Base-by-base conservation (phyloP, 2,797 vertebrate genomes). In the Crenuchus spilurus region DNA sequence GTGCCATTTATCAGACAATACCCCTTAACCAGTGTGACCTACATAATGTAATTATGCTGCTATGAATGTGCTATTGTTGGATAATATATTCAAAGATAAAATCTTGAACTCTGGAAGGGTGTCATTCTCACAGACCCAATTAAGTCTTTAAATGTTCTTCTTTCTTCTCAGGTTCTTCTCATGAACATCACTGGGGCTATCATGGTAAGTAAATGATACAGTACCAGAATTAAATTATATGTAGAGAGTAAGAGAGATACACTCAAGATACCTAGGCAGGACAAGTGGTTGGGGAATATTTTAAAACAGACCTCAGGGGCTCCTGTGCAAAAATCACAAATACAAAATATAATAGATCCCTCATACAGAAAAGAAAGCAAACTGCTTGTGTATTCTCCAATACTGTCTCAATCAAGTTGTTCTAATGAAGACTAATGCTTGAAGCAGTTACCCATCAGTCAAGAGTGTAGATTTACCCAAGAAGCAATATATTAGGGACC, bases 131-230 rank as follows among this genome's bases (percentile, higher is more conserved):
- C 42, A 10, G 14, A 7, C 37, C 60, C 10, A 42, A 44, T 60
- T 24, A 60, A 60, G 6, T 24, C 33, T 30, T 31, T 20, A 46
- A 42, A n/a, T 3, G 13, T 65, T 60, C 11, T n/a, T 74, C 2
- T 37, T 62, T 61, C 3, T 13, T 48, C 20, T 51, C 63, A 87
- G 86, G 77, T 62, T 73, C 79, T 16, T 76, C 80, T 37, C 65
- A 84, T 52, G 54, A 44, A 22, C 48, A 76, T 22, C 80, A 83
- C 69, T 87, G 86, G 86, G 80, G 80, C 30, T 86, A 87, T 66
- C 55, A 78, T 42, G 83, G 86, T 87, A 80, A 83, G 64, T 70
- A 60, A 28, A 52, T 31, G 28, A 33, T 20, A 51, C 7, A 70
- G 33, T 41, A 70, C 13, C 31, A 48, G 16, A 24, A 1, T n/a